Base-by-base conservation (phyloP, 2,888 invertebrate species). In the Lepidochrysops patricia region DNA sequence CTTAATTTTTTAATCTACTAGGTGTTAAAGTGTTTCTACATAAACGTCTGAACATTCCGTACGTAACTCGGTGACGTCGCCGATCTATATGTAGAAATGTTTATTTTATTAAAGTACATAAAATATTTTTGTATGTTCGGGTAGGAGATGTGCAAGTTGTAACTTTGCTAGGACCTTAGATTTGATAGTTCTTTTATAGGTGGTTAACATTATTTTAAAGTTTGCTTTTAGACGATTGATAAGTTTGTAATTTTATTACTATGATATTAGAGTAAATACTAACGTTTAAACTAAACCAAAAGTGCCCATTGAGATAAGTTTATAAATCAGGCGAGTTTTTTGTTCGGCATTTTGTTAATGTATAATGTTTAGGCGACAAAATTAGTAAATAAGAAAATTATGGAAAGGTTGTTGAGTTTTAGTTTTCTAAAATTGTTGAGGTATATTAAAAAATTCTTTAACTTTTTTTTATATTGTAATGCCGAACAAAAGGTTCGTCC, bases 291-390 rank as follows among this genome's bases (percentile, higher is more conserved):
- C 79, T 88, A 87, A 89, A 90, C 90, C 90, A 88, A 89, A 90
- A 90, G 90, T 90, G 90, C 90, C 90, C 89, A 88, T 89, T 89
- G 88, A 88, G 80, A 87, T 89, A 87, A 89, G 88, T 88, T 87
- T 84, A 84, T 82, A 82, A 81, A 78, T 76, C 67, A 76, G 77
- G 76, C 85, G 80, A 85, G 83, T 80, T 84, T 84, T 85, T 88
- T 86, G 87, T 83, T 81, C 62, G 70, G 82, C 82, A 81, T 83
- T 77, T 85, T 82, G 84, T 85, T 84, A 74, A 80, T 70, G 71
- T 77, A 77, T 83, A 82, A 85, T 82, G 82, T 86, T 88, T 87
- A 88, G 88, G 89, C 84, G 72, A 83, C 83, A 86, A 87, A 87
- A 86, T 87, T 88, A 87, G 86, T 69, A 73, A 78, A 73, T 85